Evolutionary conservation across 2,888 invertebrate species (phyloP).

Genomic region (Heliconius ismenius): DNA sequence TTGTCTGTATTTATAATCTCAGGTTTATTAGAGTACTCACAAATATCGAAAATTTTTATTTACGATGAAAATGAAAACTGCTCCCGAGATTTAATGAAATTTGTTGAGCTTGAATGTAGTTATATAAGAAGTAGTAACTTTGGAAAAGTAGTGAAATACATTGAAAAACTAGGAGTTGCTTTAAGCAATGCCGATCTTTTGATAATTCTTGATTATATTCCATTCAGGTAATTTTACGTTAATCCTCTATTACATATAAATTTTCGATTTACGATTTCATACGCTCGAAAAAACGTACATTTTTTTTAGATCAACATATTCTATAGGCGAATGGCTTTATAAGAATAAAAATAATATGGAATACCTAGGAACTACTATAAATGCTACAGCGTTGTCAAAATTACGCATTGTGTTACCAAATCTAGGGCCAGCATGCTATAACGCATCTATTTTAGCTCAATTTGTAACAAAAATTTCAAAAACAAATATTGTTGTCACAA

Average conservation of each 20-base stretch:
- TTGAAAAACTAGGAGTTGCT: slow-evolving; percentile 71
- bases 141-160: slow-evolving; percentile 63
- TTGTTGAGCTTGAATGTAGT: slow-evolving; percentile 64
- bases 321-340: slow-evolving; percentile 69
- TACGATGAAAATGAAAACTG: slow-evolving; percentile 57
- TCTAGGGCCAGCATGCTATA: slow-evolving; percentile 81
- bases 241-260: background rate
- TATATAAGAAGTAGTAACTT: slow-evolving; percentile 57
- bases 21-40: slow-evolving; percentile 58
- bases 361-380: slow-evolving; percentile 73
- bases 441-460: slow-evolving; percentile 76
- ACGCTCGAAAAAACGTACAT: background rate
- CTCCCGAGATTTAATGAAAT: slow-evolving; percentile 57
- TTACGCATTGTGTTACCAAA: slow-evolving; percentile 80
- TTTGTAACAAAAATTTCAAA: slow-evolving; percentile 63
- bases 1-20: slow-evolving; percentile 65
- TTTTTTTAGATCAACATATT: slow-evolving; percentile 54
- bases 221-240: slow-evolving; percentile 58
- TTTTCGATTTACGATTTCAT: background rate
- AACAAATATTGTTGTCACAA: slow-evolving; percentile 80
- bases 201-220: slow-evolving; percentile 76
- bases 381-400: slow-evolving; percentile 70
- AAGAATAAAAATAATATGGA: slow-evolving; percentile 64
- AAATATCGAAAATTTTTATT: slow-evolving; percentile 64
- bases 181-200: slow-evolving; percentile 76